These are phyloP conservation scores for Benitochromis conjunctus DNA, from an alignment of 2,113 vertebrate genomes.

Conservation along the genomic window DNA sequence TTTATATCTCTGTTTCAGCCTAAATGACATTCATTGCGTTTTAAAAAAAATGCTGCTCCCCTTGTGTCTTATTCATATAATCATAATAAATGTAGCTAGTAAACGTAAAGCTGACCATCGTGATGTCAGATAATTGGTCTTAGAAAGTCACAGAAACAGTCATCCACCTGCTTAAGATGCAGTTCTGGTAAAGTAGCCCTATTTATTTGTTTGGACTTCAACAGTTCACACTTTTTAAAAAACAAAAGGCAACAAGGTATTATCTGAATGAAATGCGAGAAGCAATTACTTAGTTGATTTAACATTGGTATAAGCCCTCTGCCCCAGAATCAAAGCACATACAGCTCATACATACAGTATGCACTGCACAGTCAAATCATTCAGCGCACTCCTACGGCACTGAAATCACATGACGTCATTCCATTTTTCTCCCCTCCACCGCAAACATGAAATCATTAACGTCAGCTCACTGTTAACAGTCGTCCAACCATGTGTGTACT, in stretches of 20 bases:
- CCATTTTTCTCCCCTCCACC: neutral
- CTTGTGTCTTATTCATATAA: neutral
- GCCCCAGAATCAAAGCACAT: neutral
- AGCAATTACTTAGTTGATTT: neutral
- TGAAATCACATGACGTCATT: neutral
- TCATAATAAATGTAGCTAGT: neutral
- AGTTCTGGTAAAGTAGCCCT: neutral
- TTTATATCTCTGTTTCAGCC: neutral
- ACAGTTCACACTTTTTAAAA: neutral
- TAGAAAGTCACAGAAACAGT: neutral
- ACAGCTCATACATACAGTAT: neutral
- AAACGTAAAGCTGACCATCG: neutral
- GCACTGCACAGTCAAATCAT: neutral
- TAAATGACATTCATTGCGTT: neutral
- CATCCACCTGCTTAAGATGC: neutral
- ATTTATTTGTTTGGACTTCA: neutral
- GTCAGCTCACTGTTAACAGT: constrained; percentile 34
- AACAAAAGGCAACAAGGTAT: neutral
- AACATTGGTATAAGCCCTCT: neutral
- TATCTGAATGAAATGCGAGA: neutral
- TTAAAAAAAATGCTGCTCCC: neutral
- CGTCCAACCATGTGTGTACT: constrained; percentile 33
- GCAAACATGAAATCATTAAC: constrained; percentile 38
- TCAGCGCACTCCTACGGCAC: neutral
- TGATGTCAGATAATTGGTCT: neutral